Evolutionary conservation across 2,888 invertebrate species (phyloP), one percentile per base, ranked within the genome.

Genomic region (Sericinus montela): DNA sequence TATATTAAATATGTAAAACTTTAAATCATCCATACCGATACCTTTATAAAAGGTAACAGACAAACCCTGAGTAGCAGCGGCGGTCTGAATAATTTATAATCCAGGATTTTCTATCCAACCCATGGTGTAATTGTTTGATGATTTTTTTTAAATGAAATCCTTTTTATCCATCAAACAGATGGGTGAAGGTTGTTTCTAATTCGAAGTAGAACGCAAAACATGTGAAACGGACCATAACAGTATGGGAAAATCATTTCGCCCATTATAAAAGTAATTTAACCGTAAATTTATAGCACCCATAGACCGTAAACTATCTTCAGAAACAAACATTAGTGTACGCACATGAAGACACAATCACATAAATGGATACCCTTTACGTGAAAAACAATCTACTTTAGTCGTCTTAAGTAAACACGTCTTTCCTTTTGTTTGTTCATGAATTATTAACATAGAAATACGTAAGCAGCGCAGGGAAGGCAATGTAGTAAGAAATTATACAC

Each of bases 351-450:
- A 32, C 47, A 48, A 48, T 48, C 48, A 38, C 29, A 13, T 38
- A 48, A 42, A 48, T 42, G 36, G 42, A 38, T 34, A 15, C 32
- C 9, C 38, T 43, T 48, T 15, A 37, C 30, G 19, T 42, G 36
- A 30, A 45, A 45, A 37, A 45, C 42, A 48, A 48, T 43, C 37
- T 14, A 37, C 38, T 43, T 37, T 15, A 23, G 14, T 43, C 16
- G 11, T 15, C 36, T 36, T 36, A 37, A 48, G 42, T 42, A 48
- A 48, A 48, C 36, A 48, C 13, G 23, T 37, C 37, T 30, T 29
- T 19, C n/a, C 41, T 48, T 34, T 37, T 40, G 35, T 47, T 40
- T 41, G 11, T 25, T 47, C 40, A 19, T 47, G 39, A 39, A 46
- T 39, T 40, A 46, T 39, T 25, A 25, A 25, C 25, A 25, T 25